These are phyloP conservation scores for Dynastes grantii DNA, from an alignment of 2,888 invertebrate species.

Conservation along the genomic window DNA sequence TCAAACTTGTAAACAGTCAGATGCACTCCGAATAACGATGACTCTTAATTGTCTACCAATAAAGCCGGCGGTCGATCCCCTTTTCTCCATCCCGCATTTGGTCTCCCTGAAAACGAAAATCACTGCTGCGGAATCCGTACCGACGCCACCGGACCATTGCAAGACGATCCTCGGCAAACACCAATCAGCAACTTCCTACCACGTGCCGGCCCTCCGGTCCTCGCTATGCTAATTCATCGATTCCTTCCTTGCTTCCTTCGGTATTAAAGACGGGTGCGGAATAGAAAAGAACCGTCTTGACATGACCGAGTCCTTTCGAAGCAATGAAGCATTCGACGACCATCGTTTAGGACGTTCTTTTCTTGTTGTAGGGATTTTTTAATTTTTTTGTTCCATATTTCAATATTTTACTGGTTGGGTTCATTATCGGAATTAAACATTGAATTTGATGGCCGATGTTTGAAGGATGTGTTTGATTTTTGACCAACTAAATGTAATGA, in stretches of 20 bases:
- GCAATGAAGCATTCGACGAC: too few species aligned
- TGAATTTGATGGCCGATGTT: too few species aligned
- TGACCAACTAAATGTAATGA: too few species aligned
- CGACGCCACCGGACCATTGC: constrained; percentile 62
- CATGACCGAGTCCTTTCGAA: too few species aligned
- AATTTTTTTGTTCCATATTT: too few species aligned
- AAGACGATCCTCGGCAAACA: constrained; percentile 70
- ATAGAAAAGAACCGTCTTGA: too few species aligned
- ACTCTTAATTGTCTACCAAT: constrained; percentile 70
- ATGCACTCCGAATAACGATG: constrained; percentile 69
- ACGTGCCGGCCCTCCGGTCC: constrained; percentile 56
- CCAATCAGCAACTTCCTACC: constrained; percentile 65
- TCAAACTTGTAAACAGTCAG: constrained; percentile 68
- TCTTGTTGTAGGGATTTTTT: too few species aligned
- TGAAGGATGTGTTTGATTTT: too few species aligned
- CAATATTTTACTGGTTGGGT: too few species aligned
- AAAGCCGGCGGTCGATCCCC: constrained; percentile 63
- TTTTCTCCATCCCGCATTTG: neutral
- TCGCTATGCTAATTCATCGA: constrained; percentile 61
- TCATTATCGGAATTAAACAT: too few species aligned
- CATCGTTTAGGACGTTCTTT: too few species aligned
- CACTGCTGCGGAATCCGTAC: constrained; percentile 64
- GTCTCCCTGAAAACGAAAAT: constrained; percentile 57
- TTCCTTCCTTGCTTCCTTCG: constrained; percentile 13
- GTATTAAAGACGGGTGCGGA: neutral